A percentile compares a stretch with the other conserved stretches of the same genome.
Conservation (phyloP, 2,888 invertebrate species). For the Dione juno region DNA sequence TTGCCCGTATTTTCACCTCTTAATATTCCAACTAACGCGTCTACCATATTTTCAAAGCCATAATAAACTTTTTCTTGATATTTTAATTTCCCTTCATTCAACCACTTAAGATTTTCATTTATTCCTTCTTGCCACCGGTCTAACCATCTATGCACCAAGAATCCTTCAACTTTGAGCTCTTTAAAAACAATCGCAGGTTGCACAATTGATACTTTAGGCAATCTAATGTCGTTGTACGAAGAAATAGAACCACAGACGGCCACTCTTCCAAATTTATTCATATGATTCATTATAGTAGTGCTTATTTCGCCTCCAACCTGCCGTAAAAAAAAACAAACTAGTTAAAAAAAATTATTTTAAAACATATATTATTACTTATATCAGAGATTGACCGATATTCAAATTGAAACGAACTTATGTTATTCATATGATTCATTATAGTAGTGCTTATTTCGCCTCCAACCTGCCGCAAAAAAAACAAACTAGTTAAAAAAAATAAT, state of each 20-base stretch:
- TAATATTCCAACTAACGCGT: conserved; percentile 86
- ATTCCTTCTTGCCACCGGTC: conserved; percentile 86
- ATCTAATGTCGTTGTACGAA: conserved; percentile 82
- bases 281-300: conserved; percentile 84
- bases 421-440: too few relatives aligned
- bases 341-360: neutral
- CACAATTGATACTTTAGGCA: conserved; percentile 76
- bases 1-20: conserved; percentile 88
- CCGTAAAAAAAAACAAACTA: conserved; percentile 28
- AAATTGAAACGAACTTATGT: too few relatives aligned
- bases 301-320: conserved; percentile 89
- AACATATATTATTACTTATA: too few relatives aligned
- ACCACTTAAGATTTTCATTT: conserved; percentile 85
- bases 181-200: conserved; percentile 85
- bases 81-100: conserved; percentile 87
- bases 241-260: conserved; percentile 89
- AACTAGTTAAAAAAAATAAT: too few relatives aligned
- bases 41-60: conserved; percentile 89
- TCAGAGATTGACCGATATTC: too few relatives aligned
- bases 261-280: conserved; percentile 86
- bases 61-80: conserved; percentile 87
- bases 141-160: conserved; percentile 82
- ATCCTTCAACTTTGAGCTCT: conserved; percentile 88
- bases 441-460: too few relatives aligned
- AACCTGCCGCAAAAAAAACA: too few relatives aligned